Conservation (phyloP, 1,140 invertebrate species). For the Pomacea maculata region DNA sequence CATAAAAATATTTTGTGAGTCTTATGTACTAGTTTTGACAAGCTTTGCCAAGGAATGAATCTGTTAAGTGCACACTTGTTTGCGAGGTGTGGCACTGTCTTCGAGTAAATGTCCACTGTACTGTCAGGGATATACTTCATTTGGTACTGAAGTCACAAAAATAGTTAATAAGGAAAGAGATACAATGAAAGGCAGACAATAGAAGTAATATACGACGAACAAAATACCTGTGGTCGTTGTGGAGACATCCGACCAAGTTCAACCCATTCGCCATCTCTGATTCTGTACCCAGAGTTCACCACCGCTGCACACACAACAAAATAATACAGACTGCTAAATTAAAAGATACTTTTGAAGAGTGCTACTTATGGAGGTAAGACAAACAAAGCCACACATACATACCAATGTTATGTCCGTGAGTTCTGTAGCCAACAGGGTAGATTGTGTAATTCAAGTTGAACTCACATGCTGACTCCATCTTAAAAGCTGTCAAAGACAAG, state of each 20-base stretch:
- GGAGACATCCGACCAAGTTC: conserved; percentile 64
- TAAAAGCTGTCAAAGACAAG: conserved; percentile 43
- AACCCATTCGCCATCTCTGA: conserved; percentile 60
- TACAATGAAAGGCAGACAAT: no score
- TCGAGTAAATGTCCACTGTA: no score
- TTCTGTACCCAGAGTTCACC: conserved; percentile 62
- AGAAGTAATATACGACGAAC: neutral
- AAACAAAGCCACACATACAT: neutral
- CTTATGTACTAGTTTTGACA: no score
- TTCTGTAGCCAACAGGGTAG: conserved; percentile 63
- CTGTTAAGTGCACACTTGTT: no score
- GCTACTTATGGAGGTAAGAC: neutral
- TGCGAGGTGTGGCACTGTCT: no score
- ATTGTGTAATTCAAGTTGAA: conserved; percentile 45
- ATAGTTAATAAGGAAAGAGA: no score
- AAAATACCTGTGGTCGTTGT: conserved; percentile 58
- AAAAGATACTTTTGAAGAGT: no score
- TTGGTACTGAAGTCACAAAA: no score
- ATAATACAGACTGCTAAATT: neutral
- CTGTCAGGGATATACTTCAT: no score
- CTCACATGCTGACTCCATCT: conserved; percentile 61
- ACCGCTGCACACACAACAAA: conserved; percentile 40
- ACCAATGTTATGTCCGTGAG: conserved; percentile 63
- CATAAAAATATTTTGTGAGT: no score
- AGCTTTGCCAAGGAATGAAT: no score